Evolutionary conservation across 2,888 invertebrate species (phyloP).

Genomic region (Ceriagrion tenellum): DNA sequence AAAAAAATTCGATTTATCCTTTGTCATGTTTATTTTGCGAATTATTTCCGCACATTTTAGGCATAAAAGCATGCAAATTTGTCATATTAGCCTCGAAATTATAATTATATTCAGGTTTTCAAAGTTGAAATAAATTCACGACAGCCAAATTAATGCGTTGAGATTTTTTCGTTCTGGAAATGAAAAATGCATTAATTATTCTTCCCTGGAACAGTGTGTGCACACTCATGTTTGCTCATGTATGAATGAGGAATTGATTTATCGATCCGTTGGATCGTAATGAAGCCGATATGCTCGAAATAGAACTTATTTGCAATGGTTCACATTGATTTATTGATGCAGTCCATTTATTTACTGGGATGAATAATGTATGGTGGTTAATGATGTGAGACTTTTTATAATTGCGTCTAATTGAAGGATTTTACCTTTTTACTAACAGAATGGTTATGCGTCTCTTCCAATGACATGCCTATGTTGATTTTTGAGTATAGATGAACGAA

Average conservation of each 20-base stretch:
- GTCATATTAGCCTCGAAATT: neutral
- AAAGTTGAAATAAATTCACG: neutral
- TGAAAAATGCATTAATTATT: neutral
- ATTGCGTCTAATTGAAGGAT: no score
- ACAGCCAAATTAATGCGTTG: neutral
- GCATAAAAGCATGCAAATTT: neutral
- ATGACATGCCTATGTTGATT: no score
- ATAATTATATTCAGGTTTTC: neutral
- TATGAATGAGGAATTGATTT: neutral
- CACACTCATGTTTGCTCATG: neutral
- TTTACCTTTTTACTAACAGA: no score
- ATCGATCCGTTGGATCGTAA: no score
- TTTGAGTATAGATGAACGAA: no score
- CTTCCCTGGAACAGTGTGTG: neutral
- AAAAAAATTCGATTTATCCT: neutral
- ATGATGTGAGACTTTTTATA: neutral
- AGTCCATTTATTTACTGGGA: neutral
- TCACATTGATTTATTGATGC: neutral
- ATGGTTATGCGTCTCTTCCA: no score
- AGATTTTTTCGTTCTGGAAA: neutral
- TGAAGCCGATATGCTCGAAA: neutral
- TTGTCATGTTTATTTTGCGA: neutral
- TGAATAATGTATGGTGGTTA: neutral
- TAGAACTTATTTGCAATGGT: neutral
- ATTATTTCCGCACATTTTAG: neutral